Evolutionary conservation across 2,888 invertebrate genomes (phyloP), one percentile per base, ranked within the genome.

Genomic region (Drosophila imparisetae): DNA sequence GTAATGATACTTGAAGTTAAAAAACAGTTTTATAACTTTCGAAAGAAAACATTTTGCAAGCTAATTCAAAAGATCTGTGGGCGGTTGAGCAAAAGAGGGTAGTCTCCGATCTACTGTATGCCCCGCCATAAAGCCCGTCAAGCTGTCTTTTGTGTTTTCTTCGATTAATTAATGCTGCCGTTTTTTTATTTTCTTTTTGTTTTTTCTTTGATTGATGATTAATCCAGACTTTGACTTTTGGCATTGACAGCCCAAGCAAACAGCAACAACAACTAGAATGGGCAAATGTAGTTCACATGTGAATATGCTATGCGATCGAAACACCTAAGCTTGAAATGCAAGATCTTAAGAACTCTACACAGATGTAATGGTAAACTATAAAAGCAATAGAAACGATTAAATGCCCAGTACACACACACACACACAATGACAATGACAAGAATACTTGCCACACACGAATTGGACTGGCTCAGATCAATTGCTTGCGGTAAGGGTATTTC

Each of bases 221-320:
- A 89, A 89, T 87, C 85, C 81, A 85, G 83, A 87, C 86, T 83
- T 86, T 86, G 86, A 87, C 90, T 85, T 87, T 82, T 89, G 88
- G 62, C 90, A 89, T 82, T 78, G 80, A 79, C 75, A 78, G 59
- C 32, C 50, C 40, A 27, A 34, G 24, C 32, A 15, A 29, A 8
- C 21, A 54, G 38, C 40, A 74, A 52, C 59, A 67, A 50, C 38
- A 72, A 36, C n/a, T 54, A 50, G 13, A 54, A 49, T 38, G 38
- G 52, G 24, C 54, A 55, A 75, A 61, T 72, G 13, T 77, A 61
- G 42, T 53, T 45, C 57, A 58, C 49, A 64, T 29, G 32, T 40
- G 32, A 11, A 38, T 50, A 50, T 50, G 27, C 52, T 55, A 38
- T 40, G 15, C 27, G 38, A 40, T 38, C n/a, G 8, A 24, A 49